Evolutionary conservation across 2,888 invertebrate genomes (phyloP).

Genomic region (Heliconius erato): DNA sequence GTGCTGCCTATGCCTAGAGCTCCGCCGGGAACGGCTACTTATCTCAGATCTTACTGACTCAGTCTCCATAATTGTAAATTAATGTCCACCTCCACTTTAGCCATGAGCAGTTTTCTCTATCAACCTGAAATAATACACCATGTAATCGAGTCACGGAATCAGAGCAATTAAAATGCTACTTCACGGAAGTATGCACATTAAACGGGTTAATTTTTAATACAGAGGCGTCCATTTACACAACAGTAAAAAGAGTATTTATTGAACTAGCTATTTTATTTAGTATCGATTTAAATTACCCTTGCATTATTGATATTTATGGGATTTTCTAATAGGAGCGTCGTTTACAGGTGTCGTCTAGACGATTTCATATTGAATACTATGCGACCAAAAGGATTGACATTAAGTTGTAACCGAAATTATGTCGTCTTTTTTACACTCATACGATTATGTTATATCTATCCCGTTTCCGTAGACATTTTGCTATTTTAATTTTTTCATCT

Average conservation of each 20-base stretch:
- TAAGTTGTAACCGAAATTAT: constrained; percentile 15
- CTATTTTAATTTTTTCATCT: constrained; percentile 8
- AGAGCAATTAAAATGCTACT: constrained; percentile 77
- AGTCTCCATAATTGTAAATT: constrained; percentile 91
- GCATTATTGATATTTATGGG: constrained; percentile 68
- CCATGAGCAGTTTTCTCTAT: constrained; percentile 71
- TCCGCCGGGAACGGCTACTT: constrained; percentile 92
- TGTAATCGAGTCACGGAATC: constrained; percentile 68
- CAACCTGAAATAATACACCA: constrained; percentile 69
- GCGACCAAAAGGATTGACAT: constrained; percentile 50
- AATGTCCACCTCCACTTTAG: constrained; percentile 60
- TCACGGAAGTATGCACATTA: constrained; percentile 64
- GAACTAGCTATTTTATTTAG: constrained; percentile 19
- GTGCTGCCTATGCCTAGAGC: constrained; percentile 87
- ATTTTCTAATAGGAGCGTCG: constrained; percentile 73
- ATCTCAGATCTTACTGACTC: constrained; percentile 97
- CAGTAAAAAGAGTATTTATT: constrained; percentile 5
- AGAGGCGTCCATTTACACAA: constrained; percentile 43
- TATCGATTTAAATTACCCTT: constrained; percentile 64
- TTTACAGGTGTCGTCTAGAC: constrained; percentile 67
- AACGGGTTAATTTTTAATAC: constrained; percentile 53
- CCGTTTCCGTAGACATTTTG: constrained; percentile 3
- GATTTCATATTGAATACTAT: constrained; percentile 67
- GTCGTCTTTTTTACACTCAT: background rate
- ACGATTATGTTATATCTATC: background rate